phyloP scores from a whole-genome alignment of 1,140 invertebrate genomes.

The Whitmania pigra region DNA sequence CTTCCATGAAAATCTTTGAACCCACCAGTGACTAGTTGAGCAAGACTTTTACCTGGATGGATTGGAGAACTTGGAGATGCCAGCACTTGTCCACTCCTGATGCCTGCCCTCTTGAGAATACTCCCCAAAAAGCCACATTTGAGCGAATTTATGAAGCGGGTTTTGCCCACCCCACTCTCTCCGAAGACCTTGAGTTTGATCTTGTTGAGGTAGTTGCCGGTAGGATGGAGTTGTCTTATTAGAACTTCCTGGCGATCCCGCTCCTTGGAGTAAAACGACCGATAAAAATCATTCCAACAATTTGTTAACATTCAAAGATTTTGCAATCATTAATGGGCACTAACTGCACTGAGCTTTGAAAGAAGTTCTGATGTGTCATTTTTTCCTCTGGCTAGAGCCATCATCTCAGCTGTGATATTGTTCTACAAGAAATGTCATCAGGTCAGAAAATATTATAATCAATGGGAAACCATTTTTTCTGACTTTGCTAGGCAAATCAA shows the following conservation, averaged over 20 bases:
- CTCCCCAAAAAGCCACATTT: constrained; percentile 44
- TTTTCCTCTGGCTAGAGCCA: constrained; percentile 66
- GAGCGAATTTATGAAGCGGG: constrained; percentile 57
- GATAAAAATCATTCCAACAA: neutral
- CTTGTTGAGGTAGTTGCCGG: constrained; percentile 49
- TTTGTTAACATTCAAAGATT: neutral
- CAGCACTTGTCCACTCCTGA: constrained; percentile 8
- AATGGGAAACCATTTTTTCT: neutral
- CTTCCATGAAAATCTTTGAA: too few relatives aligned
- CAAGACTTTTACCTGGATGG: too few relatives aligned
- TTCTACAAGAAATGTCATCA: constrained; percentile 41
- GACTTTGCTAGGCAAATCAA: constrained; percentile 41
- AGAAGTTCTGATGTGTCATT: constrained; percentile 60
- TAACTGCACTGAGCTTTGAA: constrained; percentile 56
- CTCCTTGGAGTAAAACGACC: neutral
- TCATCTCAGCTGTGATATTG: constrained; percentile 66
- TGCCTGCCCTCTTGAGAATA: constrained; percentile 32
- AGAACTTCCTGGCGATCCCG: constrained; percentile 52
- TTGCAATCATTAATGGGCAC: constrained; percentile 27
- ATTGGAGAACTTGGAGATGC: neutral
- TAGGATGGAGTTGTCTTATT: constrained; percentile 57
- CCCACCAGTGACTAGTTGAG: too few relatives aligned
- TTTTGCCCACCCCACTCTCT: constrained; percentile 63
- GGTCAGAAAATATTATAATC: neutral
- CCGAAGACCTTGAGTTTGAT: constrained; percentile 66